Conservation (phyloP, 2,113 vertebrate species). For the Pterophyllum scalare region DNA sequence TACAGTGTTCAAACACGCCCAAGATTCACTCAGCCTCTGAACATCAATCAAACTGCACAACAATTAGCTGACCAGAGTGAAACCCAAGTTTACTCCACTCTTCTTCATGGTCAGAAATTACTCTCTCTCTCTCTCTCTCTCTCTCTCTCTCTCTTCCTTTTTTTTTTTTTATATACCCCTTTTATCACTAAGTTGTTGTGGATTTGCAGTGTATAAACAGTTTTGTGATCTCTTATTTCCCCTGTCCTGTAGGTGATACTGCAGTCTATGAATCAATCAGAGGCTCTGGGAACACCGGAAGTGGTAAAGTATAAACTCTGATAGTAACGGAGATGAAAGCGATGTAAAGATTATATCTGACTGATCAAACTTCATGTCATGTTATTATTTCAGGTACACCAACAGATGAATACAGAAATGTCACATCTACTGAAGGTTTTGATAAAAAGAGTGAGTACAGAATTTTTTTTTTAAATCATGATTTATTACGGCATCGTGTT, state of each 20-base stretch:
- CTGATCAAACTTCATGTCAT: accelerated
- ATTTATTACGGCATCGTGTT: background rate
- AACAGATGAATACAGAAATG: background rate
- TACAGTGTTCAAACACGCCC: too few relatives aligned
- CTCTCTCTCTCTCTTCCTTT: too few relatives aligned
- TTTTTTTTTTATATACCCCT: too few relatives aligned
- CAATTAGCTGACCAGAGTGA: too few relatives aligned
- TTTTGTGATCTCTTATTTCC: background rate
- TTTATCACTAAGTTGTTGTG: too few relatives aligned
- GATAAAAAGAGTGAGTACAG: background rate
- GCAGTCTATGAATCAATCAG: constrained; percentile 5
- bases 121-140: too few relatives aligned
- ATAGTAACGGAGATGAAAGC: background rate
- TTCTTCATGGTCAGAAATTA: too few relatives aligned
- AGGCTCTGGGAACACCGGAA: background rate
- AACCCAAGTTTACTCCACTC: too few relatives aligned
- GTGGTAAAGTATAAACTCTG: constrained; percentile 11
- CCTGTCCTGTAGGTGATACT: background rate
- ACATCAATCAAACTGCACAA: too few relatives aligned
- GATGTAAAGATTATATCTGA: background rate
- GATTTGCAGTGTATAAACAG: too few relatives aligned
- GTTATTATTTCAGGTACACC: background rate
- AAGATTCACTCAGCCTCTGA: too few relatives aligned
- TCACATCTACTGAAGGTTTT: background rate
- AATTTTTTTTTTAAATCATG: background rate